These are phyloP conservation scores for Phylloscopus trochiloides DNA, from an alignment of 2,113 vertebrate species.

Conservation along the genomic window DNA sequence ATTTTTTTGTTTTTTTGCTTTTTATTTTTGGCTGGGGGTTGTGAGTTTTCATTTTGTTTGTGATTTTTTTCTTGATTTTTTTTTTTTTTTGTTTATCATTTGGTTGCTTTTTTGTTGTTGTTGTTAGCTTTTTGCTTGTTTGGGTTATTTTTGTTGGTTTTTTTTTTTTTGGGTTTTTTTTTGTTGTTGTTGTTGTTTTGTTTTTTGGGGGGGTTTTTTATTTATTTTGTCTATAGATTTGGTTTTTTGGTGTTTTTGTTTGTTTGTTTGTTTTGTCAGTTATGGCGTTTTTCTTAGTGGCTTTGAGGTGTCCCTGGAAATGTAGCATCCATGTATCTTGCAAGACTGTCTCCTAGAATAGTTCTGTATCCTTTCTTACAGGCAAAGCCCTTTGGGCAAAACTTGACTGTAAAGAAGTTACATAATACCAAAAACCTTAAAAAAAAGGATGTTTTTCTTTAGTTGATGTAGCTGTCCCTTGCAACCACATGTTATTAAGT, in stretches of 20 bases:
- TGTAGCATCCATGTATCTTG: background rate
- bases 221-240: background rate
- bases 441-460: background rate
- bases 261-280: accelerated
- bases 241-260: background rate
- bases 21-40: background rate
- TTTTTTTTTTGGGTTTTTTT: background rate
- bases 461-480: background rate
- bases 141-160: background rate
- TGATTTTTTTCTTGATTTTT: background rate
- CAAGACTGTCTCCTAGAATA: background rate
- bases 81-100: background rate
- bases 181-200: too few relatives aligned
- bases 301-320: background rate
- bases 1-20: background rate
- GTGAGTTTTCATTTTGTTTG: background rate
- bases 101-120: background rate
- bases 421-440: background rate
- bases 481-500: background rate
- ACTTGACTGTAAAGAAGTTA: background rate
- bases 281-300: background rate
- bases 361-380: background rate
- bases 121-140: background rate
- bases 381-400: background rate
- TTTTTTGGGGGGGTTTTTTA: background rate